Base-by-base conservation (phyloP, 2,888 invertebrate species). In the Dorcus parallelipipedus region DNA sequence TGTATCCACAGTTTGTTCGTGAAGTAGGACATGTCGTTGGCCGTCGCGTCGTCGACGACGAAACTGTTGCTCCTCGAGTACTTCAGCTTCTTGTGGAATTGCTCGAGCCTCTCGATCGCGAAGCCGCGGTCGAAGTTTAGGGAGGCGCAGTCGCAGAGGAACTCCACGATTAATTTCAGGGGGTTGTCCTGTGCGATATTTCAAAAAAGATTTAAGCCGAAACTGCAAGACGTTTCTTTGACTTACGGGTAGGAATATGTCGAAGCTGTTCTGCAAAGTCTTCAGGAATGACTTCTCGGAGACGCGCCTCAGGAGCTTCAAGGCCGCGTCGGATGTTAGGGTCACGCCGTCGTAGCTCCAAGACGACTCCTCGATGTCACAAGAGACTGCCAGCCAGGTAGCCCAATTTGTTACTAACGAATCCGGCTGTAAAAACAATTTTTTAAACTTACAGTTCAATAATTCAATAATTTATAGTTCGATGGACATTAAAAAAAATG, bases 171-270 rank as follows among this genome's bases (percentile, higher is more conserved):
- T n/a, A 64, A 51, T 51, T 64, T 80, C 8, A 91, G 75, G 0
- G 87, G 85, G 73, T 84, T 87, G 20, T 87, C 83, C 89, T 90
- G 69, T 47, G 78, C 56, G 8, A 62, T 43, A 38, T 56, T 47
- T 9, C 52, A 33, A 49, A 56, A 53, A 52, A 54, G 9, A 39
- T 38, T 23, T 52, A 49, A 14, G 6, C 20, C 10, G 40, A 49
- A 17, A 17, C 20, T 14, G 49, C 8, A 5, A 42, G 26, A 17
- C 14, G n/a, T 6, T 7, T 5, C 51, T 39, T 38, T 54, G 23
- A 73, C 80, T 78, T 76, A 87, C 87, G 65, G 87, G 85, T 76
- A 89, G 83, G 74, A 91, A 91, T 66, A 91, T 85, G 48, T 82
- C 76, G 70, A 89, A 84, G 60, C 89, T 87, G 67, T 86, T 84